Conservation (phyloP, 2,797 vertebrate genomes). For the Staurois parvus region DNA sequence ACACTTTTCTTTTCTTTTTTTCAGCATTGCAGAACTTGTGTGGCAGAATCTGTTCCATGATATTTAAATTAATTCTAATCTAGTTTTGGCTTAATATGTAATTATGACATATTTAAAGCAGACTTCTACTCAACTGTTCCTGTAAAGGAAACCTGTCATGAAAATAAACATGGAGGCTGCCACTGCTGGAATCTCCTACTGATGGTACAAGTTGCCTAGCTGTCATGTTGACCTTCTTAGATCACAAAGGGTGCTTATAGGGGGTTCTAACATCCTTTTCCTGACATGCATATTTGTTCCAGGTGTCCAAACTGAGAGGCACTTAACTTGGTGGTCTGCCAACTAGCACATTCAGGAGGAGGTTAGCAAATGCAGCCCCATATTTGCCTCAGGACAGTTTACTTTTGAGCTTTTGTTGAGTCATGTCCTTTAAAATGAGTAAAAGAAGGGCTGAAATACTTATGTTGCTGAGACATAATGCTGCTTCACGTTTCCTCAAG, state of each 20-base stretch:
- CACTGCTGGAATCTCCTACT: neutral
- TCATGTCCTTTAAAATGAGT: neutral
- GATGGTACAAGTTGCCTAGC: too few relatives aligned
- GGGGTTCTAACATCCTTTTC: too few relatives aligned
- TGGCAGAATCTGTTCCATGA: constrained; percentile 25
- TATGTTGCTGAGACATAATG: neutral
- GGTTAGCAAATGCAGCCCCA: neutral
- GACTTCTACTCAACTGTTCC: neutral
- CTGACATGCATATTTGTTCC: too few relatives aligned
- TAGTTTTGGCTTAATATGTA: too few relatives aligned
- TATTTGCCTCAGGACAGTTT: neutral
- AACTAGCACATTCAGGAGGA: neutral
- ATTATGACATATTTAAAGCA: too few relatives aligned
- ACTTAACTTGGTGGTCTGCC: too few relatives aligned
- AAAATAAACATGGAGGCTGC: neutral
- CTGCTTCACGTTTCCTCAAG: neutral
- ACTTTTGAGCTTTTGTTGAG: neutral
- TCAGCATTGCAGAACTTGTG: neutral
- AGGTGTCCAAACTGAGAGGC: too few relatives aligned
- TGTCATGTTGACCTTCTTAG: neutral
- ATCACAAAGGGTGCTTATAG: too few relatives aligned
- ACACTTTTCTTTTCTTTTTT: neutral
- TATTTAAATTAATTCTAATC: neutral
- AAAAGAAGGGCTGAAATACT: neutral
- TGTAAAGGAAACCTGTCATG: neutral